Conservation (phyloP, 2,797 vertebrate genomes). For the Babyrousa celebensis region DNA sequence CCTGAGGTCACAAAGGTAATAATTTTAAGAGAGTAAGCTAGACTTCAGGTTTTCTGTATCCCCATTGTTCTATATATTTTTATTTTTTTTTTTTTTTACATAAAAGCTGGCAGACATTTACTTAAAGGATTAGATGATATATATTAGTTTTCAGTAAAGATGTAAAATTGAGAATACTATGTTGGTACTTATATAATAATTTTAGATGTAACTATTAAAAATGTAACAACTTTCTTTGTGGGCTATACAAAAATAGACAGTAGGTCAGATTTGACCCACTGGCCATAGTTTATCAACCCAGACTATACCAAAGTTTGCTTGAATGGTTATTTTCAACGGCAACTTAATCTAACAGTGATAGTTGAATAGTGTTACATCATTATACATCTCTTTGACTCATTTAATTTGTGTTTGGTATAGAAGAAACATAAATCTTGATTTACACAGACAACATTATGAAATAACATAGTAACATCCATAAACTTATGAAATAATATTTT, state of each 20-base stretch:
- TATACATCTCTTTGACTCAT: not conserved
- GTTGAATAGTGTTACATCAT: not conserved
- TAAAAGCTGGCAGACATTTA: not conserved
- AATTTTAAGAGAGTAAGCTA: not conserved
- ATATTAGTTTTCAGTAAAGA: not conserved
- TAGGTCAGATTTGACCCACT: not conserved
- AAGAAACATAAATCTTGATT: constrained; percentile 1
- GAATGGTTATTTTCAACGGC: not conserved
- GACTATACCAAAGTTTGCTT: not conserved
- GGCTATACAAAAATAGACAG: not conserved
- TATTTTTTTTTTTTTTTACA: not conserved
- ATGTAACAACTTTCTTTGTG: not conserved
- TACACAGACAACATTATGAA: not conserved
- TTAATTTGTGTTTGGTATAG: not conserved
- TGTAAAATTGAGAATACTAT: not conserved
- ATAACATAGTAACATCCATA: not conserved
- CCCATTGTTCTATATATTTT: not conserved
- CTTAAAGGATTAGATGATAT: not conserved
- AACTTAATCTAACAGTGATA: not conserved
- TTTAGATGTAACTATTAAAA: not conserved
- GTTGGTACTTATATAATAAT: not conserved
- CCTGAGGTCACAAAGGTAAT: not conserved
- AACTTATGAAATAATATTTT: not conserved
- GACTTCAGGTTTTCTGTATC: not conserved
- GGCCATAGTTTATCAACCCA: not conserved